phyloP scores from a whole-genome alignment of 2,113 vertebrate species.

The Pangasianodon gigas region DNA sequence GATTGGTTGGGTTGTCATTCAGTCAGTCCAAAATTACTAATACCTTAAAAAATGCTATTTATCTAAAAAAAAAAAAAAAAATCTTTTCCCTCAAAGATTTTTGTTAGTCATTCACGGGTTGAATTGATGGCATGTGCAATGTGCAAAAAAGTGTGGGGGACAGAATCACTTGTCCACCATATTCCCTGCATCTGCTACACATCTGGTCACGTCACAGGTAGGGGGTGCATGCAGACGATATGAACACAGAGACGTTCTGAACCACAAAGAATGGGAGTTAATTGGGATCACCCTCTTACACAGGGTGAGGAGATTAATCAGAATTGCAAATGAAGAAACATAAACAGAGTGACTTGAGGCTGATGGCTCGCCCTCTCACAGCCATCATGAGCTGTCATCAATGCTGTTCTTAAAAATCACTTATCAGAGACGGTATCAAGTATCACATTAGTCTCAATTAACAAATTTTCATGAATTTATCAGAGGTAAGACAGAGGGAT shows the following conservation, averaged over 20 bases:
- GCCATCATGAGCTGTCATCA: constrained; percentile 16
- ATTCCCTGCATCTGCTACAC: neutral
- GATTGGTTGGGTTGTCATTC: neutral
- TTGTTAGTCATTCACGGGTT: neutral
- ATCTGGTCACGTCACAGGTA: neutral
- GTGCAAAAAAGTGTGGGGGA: neutral
- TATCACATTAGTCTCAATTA: neutral
- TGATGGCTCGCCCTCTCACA: constrained; percentile 10
- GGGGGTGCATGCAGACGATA: neutral
- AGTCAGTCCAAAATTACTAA: too few relatives aligned
- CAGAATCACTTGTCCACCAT: neutral
- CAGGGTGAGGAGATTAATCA: constrained; percentile 38
- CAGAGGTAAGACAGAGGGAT: neutral
- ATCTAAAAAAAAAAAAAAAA: too few relatives aligned
- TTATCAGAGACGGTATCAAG: neutral
- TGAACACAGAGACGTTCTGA: constrained; percentile 6
- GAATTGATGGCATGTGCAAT: neutral
- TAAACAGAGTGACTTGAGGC: constrained; percentile 26
- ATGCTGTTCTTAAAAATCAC: neutral
- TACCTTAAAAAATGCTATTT: too few relatives aligned
- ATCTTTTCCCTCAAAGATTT: neutral
- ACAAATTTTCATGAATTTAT: neutral
- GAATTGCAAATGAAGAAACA: constrained; percentile 42
- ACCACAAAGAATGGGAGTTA: constrained; percentile 37
- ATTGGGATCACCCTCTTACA: constrained; percentile 51